phyloP scores from a whole-genome alignment of 2,888 invertebrate species.

The Axea sp. region DNA sequence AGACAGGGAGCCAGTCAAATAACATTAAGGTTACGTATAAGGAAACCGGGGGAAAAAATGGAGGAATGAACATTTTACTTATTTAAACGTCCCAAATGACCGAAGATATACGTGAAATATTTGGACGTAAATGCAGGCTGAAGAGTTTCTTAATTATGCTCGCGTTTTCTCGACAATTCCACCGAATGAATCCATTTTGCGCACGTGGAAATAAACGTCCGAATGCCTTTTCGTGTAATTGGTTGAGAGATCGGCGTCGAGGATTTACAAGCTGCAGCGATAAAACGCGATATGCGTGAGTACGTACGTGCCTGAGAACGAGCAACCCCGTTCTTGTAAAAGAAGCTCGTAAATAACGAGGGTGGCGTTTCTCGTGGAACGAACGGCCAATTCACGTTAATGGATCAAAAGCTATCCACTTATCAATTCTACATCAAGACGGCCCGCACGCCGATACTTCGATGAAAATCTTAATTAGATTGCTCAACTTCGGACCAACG shows the following conservation, averaged over 20 bases:
- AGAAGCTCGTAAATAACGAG: slow-evolving; percentile 60
- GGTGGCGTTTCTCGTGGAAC: slow-evolving; percentile 48
- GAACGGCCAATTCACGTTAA: slow-evolving; percentile 56
- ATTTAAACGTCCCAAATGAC: slow-evolving; percentile 9
- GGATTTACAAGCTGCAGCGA: slow-evolving; percentile 58
- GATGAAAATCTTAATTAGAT: slow-evolving; percentile 48
- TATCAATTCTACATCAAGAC: slow-evolving; percentile 53
- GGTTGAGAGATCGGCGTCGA: slow-evolving; percentile 42
- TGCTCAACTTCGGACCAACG: slow-evolving; percentile 12
- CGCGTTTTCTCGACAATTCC: slow-evolving; percentile 1
- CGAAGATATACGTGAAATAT: slow-evolving; percentile 6
- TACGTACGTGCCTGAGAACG: slow-evolving; percentile 54
- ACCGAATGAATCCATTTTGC: slow-evolving; percentile 13
- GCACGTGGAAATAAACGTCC: slow-evolving; percentile 36
- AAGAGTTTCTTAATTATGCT: slow-evolving; percentile 27
- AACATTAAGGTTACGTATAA: too few species aligned
- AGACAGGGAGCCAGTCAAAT: too few species aligned
- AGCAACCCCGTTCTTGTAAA: slow-evolving; percentile 49
- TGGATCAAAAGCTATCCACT: slow-evolving; percentile 59
- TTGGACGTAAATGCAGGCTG: not conserved
- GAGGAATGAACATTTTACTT: too few species aligned
- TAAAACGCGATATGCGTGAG: slow-evolving; percentile 59
- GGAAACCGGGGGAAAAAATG: too few species aligned
- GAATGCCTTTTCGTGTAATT: slow-evolving; percentile 54
- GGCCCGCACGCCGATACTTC: slow-evolving; percentile 18